A percentile compares a stretch with the other conserved stretches of the same genome.
These are phyloP conservation scores for Zonitis immaculata DNA, from an alignment of 2,888 invertebrate species.

Conservation along the genomic window DNA sequence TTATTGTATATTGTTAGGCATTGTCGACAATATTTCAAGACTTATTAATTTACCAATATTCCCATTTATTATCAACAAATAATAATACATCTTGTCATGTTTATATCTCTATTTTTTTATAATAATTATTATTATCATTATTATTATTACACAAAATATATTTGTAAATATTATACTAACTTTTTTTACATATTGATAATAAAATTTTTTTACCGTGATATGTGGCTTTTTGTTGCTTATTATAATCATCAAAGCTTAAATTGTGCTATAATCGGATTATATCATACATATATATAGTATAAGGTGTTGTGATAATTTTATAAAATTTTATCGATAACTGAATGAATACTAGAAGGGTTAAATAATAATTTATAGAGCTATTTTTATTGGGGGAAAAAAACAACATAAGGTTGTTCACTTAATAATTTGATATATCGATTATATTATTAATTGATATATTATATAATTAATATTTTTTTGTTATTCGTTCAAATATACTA, in stretches of 20 bases:
- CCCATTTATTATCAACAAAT: background rate
- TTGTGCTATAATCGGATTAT: no score
- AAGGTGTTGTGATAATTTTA: no score
- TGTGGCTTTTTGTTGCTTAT: background rate
- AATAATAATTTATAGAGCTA: no score
- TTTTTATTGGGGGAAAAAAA: no score
- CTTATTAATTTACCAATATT: background rate
- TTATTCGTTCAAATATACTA: background rate
- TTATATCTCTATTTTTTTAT: background rate
- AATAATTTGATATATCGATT: background rate
- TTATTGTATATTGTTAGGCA: conserved; percentile 19
- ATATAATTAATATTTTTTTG: background rate
- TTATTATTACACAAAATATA: background rate
- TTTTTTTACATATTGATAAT: background rate
- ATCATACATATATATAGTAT: no score
- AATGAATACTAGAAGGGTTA: no score
- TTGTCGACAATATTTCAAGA: conserved; percentile 11
- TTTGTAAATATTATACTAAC: background rate
- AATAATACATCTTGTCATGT: background rate
- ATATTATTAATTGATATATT: background rate
- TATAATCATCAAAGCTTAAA: background rate
- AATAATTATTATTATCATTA: background rate
- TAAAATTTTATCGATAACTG: no score
- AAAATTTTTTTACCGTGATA: background rate
- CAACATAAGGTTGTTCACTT: no score